Evolutionary conservation across 2,888 invertebrate species (phyloP).

Genomic region (Scelioninae gen. 1): DNA sequence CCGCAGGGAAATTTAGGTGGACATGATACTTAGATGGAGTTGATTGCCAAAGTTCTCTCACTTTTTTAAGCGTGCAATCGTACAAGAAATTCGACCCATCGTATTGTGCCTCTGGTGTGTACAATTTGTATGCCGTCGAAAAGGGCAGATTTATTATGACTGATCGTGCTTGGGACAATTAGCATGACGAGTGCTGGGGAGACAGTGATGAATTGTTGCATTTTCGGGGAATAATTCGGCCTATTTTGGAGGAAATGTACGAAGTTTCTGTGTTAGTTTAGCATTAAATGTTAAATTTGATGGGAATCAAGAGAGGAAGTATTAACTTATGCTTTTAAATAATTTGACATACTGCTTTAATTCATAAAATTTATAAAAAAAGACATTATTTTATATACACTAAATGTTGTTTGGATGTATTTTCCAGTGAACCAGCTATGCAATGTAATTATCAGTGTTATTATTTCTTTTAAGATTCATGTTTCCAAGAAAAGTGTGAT

Average conservation of each 20-base stretch:
- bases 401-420: no score
- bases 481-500: background rate
- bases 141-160: slow-evolving; percentile 35
- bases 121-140: slow-evolving; percentile 52
- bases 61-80: slow-evolving; percentile 15
- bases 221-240: background rate
- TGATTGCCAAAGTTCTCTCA: background rate
- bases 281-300: no score
- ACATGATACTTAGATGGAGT: slow-evolving; percentile 77
- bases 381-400: no score
- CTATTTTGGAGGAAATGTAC: background rate
- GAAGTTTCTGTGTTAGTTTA: no score
- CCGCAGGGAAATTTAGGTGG: slow-evolving; percentile 82
- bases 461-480: background rate
- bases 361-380: no score
- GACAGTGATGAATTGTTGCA: slow-evolving; percentile 40
- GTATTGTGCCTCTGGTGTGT: no score
- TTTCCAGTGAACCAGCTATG: no score
- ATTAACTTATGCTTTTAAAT: no score
- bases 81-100: slow-evolving; percentile 21
- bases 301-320: no score
- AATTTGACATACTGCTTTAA: no score
- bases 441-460: no score
- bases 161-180: slow-evolving; percentile 35
- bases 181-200: slow-evolving; percentile 15